Evolutionary conservation across 2,113 vertebrate species (phyloP), one percentile per base, ranked within the genome.

Genomic region (Lepidothrix coronata): DNA sequence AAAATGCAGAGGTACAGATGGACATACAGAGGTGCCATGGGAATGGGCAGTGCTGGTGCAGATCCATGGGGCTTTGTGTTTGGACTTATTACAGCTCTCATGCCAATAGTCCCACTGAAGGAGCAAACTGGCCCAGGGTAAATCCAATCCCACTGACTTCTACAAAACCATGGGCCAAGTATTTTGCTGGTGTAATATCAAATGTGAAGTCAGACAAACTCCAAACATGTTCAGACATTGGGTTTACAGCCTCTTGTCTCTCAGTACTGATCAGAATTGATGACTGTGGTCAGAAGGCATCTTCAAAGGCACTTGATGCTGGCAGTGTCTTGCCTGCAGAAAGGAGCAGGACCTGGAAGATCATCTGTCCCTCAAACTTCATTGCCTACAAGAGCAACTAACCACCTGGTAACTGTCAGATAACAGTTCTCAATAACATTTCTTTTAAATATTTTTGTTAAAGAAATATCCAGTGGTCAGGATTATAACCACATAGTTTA

Each of bases 161-260:
- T 39, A 8, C n/a, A 55, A 41, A 55, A 11, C 66, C n/a, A 30
- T 0, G 0, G 21, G 12, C 6, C 2, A 1, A 48, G 24, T 11
- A 41, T 63, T 79, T 79, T 88, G 41, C n/a, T 79, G 75, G 41
- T 88, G 48, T 21, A n/a, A 17, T 24, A 71, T 16, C 41, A 62
- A 39, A 12, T 46, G 41, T 48, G 74, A 63, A 88, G 41, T 30
- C 48, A 55, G 24, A 7, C 57, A 71, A 71, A 57, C 49, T 79
- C 57, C 75, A 63, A 21, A 57, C 49, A 8, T 35, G 7, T 48
- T 35, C 28, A 52, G 27, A 27, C n/a, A 23, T 9, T 31, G 41
- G 20, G n/a, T 57, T 79, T 57, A 35, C 30, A 49, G 55, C 5
- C 5, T 63, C n/a, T 33, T 17, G 14, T 23, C n/a, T 17, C 68